Evolutionary conservation across 2,888 invertebrate species (phyloP), one percentile per base, ranked within the genome.

Genomic region (Calephelis perditalis): DNA sequence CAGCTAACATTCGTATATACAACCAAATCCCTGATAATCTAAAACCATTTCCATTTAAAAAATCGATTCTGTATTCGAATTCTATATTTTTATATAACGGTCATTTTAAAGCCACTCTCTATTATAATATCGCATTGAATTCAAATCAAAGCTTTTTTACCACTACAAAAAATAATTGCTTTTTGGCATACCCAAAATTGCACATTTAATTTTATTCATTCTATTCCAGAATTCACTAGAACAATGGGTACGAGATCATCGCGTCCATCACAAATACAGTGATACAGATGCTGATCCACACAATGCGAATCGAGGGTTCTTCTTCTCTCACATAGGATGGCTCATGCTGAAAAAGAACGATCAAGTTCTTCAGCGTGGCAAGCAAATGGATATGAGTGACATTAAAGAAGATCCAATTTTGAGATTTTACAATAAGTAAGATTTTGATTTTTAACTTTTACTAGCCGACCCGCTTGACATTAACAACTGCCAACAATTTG

Each of bases 261-360:
- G 95, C 59, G 92, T 95, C 11, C 95, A 97, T 73, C 96, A 97
- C 85, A 96, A 96, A 76, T 96, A 92, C 89, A 95, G 94, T 65
- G 96, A 96, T 76, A 96, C 96, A 0, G 92, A 96, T 65, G 96
- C 96, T 0, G 96, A 96, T 78, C 96, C 96, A 0, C 96, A 96
- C 78, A 96, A 96, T 74, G 95, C 96, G 0, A 94, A 88, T 59
- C 91, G 96, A 40, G 97, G 97, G 2, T 94, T 98, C 79, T 97
- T 97, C 91, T 97, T 97, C 84, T 92, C 97, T 0, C 97, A 97
- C 81, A 92, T 97, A 66, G 97, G 97, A 52, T 97, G 97, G 97
- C 86, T 97, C 46, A 85, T 97, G 78, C 92, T 93, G 80, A 93
- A 93, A 70, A 97, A 97, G 79, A 97, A 97, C 74, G 94, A 94